Evolutionary conservation across 1,140 invertebrate genomes (phyloP).

Genomic region (Bombus breviceps): DNA sequence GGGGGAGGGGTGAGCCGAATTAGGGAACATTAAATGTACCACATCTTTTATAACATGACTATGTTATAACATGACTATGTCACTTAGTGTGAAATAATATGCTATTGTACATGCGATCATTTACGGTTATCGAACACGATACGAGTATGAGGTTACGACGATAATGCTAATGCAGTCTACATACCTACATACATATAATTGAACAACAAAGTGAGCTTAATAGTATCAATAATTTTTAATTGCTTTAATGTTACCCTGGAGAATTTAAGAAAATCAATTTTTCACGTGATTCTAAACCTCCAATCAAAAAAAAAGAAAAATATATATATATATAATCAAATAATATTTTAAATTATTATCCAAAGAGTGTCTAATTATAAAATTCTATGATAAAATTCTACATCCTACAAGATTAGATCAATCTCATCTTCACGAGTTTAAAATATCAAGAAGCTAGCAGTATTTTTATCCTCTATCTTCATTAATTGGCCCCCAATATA

Average conservation of each 20-base stretch:
- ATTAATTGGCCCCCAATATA: background rate
- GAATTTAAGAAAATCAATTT: no score
- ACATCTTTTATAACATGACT: no score
- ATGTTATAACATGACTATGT: no score
- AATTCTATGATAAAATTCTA: background rate
- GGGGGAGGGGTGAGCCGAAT: no score
- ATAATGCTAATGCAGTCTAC: no score
- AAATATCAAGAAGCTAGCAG: background rate
- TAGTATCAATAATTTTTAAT: background rate
- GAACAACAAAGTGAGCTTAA: background rate
- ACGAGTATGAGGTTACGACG: background rate
- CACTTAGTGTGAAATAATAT: background rate
- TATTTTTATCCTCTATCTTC: background rate
- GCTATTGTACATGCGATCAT: background rate
- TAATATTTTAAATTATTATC: no score
- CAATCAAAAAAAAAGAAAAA: no score
- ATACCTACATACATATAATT: no score
- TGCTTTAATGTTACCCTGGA: background rate
- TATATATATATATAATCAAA: no score
- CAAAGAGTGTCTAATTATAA: no score
- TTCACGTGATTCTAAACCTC: no score
- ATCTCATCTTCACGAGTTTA: background rate
- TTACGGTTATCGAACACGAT: conserved; percentile 1
- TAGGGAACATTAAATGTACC: no score
- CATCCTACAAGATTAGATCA: background rate